phyloP scores from a whole-genome alignment of 2,797 vertebrate species.

The Girardinus metallicus region DNA sequence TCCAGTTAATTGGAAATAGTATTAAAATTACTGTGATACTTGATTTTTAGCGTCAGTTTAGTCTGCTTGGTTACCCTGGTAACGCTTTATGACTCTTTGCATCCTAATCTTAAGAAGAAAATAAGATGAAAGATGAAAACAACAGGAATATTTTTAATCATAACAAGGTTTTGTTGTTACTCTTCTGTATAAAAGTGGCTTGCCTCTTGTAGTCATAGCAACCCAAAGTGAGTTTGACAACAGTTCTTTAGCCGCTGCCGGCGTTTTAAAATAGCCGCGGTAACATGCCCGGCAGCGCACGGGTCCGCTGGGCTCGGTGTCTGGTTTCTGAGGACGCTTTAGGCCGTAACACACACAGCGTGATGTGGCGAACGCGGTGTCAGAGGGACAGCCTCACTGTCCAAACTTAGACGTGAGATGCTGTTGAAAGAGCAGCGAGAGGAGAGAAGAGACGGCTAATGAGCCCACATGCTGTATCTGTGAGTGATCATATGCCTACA shows the following conservation, averaged over 20 bases:
- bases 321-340: constrained; percentile 36
- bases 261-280: constrained; percentile 56
- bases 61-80: background rate
- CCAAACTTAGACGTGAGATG: constrained; percentile 54
- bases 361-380: constrained; percentile 25
- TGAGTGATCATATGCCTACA: constrained; percentile 31
- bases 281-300: constrained; percentile 21
- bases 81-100: background rate
- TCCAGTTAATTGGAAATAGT: background rate
- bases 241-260: constrained; percentile 37
- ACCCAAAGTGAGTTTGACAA: constrained; percentile 51
- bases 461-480: constrained; percentile 23
- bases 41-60: background rate
- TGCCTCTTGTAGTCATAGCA: constrained; percentile 33
- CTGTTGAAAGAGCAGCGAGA: constrained; percentile 23
- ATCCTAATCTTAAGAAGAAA: background rate
- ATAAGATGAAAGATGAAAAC: background rate
- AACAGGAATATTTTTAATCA: background rate
- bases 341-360: constrained; percentile 16
- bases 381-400: constrained; percentile 33
- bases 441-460: constrained; percentile 7
- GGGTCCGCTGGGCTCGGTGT: constrained; percentile 12
- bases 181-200: constrained; percentile 13
- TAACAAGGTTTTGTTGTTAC: background rate
- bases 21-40: no score